Conservation (phyloP, 2,797 vertebrate genomes). For the Enteromius fasciolatus region DNA sequence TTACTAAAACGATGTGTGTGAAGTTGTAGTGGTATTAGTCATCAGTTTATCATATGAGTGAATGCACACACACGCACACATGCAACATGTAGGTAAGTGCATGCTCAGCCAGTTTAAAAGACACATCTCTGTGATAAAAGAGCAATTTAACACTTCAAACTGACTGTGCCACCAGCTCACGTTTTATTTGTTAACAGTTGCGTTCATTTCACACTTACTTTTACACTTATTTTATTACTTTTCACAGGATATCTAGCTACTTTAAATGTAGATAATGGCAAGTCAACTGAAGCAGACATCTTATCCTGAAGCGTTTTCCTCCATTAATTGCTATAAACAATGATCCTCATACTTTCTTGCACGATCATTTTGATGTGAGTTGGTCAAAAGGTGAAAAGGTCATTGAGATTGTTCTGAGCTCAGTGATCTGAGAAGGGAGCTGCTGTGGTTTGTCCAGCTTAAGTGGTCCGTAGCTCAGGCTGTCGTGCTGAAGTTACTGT, state of each 20-base stretch:
- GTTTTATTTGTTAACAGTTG: neutral
- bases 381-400: conserved; percentile 8
- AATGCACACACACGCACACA: neutral
- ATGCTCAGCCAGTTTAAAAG: neutral
- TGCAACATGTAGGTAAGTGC: neutral
- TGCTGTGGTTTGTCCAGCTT: neutral
- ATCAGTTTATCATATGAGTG: neutral
- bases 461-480: conserved; percentile 5
- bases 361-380: neutral
- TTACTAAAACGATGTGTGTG: neutral
- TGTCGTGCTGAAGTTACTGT: conserved; percentile 18
- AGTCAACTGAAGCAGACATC: neutral
- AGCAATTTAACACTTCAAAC: neutral
- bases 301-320: neutral
- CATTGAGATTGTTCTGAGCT: neutral
- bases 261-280: neutral
- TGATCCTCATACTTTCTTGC: neutral
- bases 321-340: neutral
- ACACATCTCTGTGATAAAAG: neutral
- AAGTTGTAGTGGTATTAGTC: neutral
- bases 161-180: neutral
- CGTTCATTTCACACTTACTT: conserved; percentile 7
- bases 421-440: neutral
- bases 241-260: neutral
- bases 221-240: neutral